Percentiles rank a stretch among this genome's conserved stretches.
These are phyloP conservation scores for Erannis defoliaria DNA, from an alignment of 2,888 invertebrate genomes.

Conservation along the genomic window DNA sequence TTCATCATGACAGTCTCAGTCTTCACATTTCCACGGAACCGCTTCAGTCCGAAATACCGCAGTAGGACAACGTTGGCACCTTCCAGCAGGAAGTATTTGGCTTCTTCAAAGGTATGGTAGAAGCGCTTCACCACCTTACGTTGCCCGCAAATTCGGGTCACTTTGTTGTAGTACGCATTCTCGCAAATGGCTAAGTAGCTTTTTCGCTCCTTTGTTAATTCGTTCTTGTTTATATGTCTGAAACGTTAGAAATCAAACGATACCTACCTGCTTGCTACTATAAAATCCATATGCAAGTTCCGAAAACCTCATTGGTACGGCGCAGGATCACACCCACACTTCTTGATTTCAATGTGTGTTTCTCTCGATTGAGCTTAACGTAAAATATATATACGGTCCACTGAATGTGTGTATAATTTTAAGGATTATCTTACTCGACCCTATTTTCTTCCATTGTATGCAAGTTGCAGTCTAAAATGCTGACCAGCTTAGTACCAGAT, in stretches of 20 bases:
- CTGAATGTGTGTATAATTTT: no score
- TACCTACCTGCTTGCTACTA: background rate
- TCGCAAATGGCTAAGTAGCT: slow-evolving; percentile 85
- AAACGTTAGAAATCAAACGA: background rate
- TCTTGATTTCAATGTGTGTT: no score
- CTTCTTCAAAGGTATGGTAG: slow-evolving; percentile 81
- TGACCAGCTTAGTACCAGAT: slow-evolving; percentile 86
- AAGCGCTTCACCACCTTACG: slow-evolving; percentile 75
- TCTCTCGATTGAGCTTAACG: no score
- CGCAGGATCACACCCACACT: no score
- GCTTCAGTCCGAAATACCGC: slow-evolving; percentile 86
- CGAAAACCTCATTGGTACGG: no score
- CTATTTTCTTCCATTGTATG: slow-evolving; percentile 89
- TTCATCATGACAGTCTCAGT: slow-evolving; percentile 86
- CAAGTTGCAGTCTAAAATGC: slow-evolving; percentile 86
- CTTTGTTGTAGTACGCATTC: slow-evolving; percentile 84
- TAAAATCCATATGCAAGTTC: no score
- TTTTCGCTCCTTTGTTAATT: slow-evolving; percentile 80
- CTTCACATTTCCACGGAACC: slow-evolving; percentile 84
- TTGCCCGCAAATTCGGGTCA: slow-evolving; percentile 79
- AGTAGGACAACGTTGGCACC: slow-evolving; percentile 87
- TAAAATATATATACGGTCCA: background rate
- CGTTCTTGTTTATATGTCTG: slow-evolving; percentile 77
- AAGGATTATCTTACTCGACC: slow-evolving; percentile 75
- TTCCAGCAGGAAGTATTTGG: slow-evolving; percentile 86